phyloP scores from a whole-genome alignment of 1,140 invertebrate species.

The Drosophila punjabiensis region DNA sequence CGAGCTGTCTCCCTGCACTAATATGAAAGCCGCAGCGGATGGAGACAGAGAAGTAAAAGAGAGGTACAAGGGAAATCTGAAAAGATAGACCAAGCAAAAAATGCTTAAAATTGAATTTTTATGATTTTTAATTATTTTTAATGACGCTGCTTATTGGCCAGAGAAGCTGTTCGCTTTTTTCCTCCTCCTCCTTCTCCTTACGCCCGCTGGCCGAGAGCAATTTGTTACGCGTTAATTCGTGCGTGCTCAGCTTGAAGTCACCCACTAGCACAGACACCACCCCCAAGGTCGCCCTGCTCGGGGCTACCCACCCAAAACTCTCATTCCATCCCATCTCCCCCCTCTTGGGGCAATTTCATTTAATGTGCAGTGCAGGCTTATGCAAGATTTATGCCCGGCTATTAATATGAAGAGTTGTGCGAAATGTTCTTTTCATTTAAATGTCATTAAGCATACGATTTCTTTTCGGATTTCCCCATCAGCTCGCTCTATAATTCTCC shows the following conservation, averaged over 20 bases:
- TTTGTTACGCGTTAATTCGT: slow-evolving; percentile 83
- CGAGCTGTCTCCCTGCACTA: slow-evolving; percentile 53
- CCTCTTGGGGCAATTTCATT: slow-evolving; percentile 68
- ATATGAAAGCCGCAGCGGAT: slow-evolving; percentile 40
- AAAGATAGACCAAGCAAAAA: slow-evolving; percentile 46
- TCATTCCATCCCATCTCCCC: not conserved
- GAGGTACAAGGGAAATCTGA: not conserved
- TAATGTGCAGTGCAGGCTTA: slow-evolving; percentile 82
- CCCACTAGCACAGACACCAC: slow-evolving; percentile 28
- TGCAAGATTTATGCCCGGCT: slow-evolving; percentile 76
- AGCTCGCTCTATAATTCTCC: slow-evolving; percentile 9
- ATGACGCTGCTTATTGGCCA: slow-evolving; percentile 79
- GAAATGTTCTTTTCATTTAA: slow-evolving; percentile 82
- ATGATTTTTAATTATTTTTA: slow-evolving; percentile 85
- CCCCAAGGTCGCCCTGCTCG: not conserved
- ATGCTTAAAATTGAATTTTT: slow-evolving; percentile 84
- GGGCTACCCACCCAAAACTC: not conserved
- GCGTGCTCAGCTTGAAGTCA: slow-evolving; percentile 74
- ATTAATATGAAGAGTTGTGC: slow-evolving; percentile 83
- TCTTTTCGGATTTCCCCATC: slow-evolving; percentile 25
- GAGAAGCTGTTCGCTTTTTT: slow-evolving; percentile 31
- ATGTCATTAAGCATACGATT: slow-evolving; percentile 82
- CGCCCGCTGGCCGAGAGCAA: slow-evolving; percentile 65
- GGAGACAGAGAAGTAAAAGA: not conserved
- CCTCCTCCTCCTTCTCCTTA: not conserved